phyloP scores from a whole-genome alignment of 1,140 invertebrate genomes.

The Augochlora pura region DNA sequence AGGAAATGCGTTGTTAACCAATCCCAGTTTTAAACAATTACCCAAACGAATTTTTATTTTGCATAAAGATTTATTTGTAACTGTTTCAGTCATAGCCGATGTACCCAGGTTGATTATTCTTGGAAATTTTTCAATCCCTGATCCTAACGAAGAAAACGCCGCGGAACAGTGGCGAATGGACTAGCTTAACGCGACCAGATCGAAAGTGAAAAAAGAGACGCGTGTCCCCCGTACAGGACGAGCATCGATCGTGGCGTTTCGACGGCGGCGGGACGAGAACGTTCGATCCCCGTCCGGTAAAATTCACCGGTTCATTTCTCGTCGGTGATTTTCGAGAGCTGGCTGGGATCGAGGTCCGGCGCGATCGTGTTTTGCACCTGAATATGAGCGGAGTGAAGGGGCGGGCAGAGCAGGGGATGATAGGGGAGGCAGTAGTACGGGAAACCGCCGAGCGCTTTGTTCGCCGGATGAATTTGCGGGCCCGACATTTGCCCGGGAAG shows the following conservation, averaged over 20 bases:
- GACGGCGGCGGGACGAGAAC: not conserved
- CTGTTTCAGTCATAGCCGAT: no score
- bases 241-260: not conserved
- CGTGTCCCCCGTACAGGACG: no score
- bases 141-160: not conserved
- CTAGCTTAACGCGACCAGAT: not conserved
- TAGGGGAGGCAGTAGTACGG: slow-evolving; percentile 79
- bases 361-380: slow-evolving; percentile 72
- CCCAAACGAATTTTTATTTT: no score
- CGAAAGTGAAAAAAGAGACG: no score
- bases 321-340: slow-evolving; percentile 70
- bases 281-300: not conserved
- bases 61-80: no score
- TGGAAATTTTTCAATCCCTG: no score
- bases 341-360: slow-evolving; percentile 67
- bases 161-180: not conserved
- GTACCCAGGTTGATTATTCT: no score
- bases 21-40: no score
- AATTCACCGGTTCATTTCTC: slow-evolving; percentile 61
- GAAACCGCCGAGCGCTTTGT: slow-evolving; percentile 75
- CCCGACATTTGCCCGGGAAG: slow-evolving; percentile 72
- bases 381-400: slow-evolving; percentile 73
- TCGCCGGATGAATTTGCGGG: slow-evolving; percentile 74
- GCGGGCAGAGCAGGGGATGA: slow-evolving; percentile 77
- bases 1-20: no score